phyloP scores from a whole-genome alignment of 2,113 vertebrate genomes.

The Triplophysa rosa region DNA sequence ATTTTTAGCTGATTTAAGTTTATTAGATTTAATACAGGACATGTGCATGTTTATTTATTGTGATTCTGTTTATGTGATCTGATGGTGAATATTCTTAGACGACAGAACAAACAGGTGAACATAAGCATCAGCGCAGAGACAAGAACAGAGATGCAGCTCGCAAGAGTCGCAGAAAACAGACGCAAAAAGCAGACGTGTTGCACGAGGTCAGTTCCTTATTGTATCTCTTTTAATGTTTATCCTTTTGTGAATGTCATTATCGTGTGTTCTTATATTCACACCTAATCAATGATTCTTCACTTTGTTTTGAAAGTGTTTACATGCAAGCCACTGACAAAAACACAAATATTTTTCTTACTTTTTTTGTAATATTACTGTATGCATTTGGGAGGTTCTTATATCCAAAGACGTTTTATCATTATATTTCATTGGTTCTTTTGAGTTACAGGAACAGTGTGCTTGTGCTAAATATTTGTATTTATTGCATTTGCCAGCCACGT shows the following conservation, averaged over 20 bases:
- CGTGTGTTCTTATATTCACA: too few species aligned
- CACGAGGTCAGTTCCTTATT: conserved; percentile 73
- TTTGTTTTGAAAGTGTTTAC: background rate
- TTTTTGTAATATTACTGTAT: too few species aligned
- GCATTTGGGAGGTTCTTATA: too few species aligned
- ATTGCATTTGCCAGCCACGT: background rate
- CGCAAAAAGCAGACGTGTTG: conserved; percentile 76
- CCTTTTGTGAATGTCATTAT: background rate
- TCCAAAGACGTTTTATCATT: too few species aligned
- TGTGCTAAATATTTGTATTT: too few species aligned
- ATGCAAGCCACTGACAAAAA: background rate
- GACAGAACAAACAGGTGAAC: conserved; percentile 2
- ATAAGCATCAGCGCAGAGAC: conserved; percentile 62
- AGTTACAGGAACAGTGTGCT: too few species aligned
- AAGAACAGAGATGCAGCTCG: conserved; percentile 79
- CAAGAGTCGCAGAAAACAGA: conserved; percentile 81
- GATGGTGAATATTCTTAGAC: conserved; percentile 52
- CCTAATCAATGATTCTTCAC: background rate
- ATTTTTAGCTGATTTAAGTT: background rate
- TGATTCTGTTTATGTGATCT: background rate
- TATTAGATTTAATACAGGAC: background rate
- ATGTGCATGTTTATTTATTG: background rate
- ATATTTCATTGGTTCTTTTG: too few species aligned
- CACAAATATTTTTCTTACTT: too few species aligned
- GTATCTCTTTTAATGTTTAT: background rate